Conservation (phyloP, 2,888 invertebrate species). For the Bruchidius siliquastri region DNA sequence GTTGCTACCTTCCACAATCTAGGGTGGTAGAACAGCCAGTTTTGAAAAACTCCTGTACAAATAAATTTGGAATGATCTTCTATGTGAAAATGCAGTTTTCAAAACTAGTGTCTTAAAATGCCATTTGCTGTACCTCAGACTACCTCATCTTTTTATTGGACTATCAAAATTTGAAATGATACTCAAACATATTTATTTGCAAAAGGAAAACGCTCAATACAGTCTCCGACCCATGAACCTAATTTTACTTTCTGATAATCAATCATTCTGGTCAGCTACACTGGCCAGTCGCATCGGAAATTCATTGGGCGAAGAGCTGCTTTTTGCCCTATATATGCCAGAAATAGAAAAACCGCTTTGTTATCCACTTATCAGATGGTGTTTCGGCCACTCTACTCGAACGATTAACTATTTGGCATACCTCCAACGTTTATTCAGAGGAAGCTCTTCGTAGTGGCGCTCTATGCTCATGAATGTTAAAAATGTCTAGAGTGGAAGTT, state of each 20-base stretch:
- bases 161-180: too few relatives aligned
- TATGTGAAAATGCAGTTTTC: too few relatives aligned
- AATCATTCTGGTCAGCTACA: neutral
- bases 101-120: too few relatives aligned
- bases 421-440: neutral
- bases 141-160: too few relatives aligned
- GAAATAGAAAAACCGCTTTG: neutral
- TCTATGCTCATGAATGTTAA: neutral
- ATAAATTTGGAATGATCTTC: too few relatives aligned
- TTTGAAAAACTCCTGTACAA: too few relatives aligned
- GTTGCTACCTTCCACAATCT: too few relatives aligned
- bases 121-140: too few relatives aligned
- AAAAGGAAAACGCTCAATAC: too few relatives aligned
- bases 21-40: too few relatives aligned
- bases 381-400: neutral
- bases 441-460: neutral
- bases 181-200: too few relatives aligned
- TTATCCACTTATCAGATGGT: neutral
- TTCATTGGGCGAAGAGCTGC: neutral
- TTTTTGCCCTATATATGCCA: neutral
- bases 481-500: neutral
- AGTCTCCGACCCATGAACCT: neutral
- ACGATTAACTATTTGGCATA: neutral
- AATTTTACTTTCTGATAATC: neutral
- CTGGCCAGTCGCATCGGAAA: neutral